Conservation (phyloP, 2,113 vertebrate species). For the Motacilla alba region DNA sequence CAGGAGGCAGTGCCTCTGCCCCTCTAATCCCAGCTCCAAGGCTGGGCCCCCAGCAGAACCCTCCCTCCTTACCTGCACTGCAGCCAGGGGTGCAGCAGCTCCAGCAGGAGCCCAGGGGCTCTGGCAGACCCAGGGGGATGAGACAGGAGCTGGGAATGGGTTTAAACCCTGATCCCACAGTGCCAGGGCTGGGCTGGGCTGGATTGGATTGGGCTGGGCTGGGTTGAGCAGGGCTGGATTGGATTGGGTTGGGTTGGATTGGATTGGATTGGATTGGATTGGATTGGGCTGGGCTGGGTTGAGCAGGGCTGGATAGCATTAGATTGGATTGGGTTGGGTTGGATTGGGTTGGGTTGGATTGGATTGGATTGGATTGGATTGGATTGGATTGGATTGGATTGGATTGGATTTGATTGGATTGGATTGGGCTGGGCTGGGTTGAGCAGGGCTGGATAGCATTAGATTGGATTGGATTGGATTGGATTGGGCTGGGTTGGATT, state of each 20-base stretch:
- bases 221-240: fast-evolving
- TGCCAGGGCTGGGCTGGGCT: no score
- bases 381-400: fast-evolving
- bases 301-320: fast-evolving
- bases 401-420: fast-evolving
- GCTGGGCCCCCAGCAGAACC: fast-evolving
- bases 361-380: no score
- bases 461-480: fast-evolving
- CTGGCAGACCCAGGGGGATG: fast-evolving
- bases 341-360: fast-evolving
- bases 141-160: fast-evolving
- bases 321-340: fast-evolving
- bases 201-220: fast-evolving
- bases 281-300: fast-evolving
- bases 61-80: fast-evolving
- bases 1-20: fast-evolving
- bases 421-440: neutral
- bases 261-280: neutral
- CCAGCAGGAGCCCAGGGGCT: fast-evolving
- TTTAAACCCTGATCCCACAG: fast-evolving
- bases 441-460: fast-evolving
- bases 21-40: fast-evolving
- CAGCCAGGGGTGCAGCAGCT: neutral
- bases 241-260: no score
- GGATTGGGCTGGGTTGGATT: fast-evolving